Percentiles rank a stretch among this genome's conserved stretches.
Evolutionary conservation across 2,113 vertebrate species (phyloP).

Genomic region (Sigmodon hispidus): DNA sequence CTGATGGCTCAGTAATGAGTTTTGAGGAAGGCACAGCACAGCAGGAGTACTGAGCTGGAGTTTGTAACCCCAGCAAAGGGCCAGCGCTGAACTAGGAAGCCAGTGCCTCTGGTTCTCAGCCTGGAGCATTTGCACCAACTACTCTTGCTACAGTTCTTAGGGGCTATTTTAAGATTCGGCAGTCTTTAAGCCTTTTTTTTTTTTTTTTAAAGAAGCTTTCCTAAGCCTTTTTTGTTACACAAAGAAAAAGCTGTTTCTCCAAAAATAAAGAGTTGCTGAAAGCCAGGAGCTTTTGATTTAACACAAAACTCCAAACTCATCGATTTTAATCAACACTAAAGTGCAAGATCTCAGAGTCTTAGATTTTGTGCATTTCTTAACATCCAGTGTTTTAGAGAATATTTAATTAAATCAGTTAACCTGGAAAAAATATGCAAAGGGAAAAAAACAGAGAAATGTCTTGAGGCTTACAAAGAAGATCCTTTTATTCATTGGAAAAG

Average conservation of each 20-base stretch:
- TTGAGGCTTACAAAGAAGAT: slow-evolving; percentile 70
- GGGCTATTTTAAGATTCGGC: slow-evolving; percentile 73
- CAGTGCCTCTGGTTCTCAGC: not conserved
- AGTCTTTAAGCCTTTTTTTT: slow-evolving; percentile 43
- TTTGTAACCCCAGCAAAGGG: not conserved
- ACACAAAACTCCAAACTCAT: slow-evolving; percentile 77
- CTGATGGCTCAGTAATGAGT: not conserved
- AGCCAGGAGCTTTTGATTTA: slow-evolving; percentile 78
- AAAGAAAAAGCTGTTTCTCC: slow-evolving; percentile 77
- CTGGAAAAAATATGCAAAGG: slow-evolving; percentile 47
- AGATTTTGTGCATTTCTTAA: slow-evolving; percentile 72
- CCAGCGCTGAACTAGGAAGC: not conserved
- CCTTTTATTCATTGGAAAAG: slow-evolving; percentile 72
- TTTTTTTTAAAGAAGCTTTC: slow-evolving; percentile 67
- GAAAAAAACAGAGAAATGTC: slow-evolving; percentile 72
- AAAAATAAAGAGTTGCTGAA: slow-evolving; percentile 80
- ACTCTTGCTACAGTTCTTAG: slow-evolving; percentile 31
- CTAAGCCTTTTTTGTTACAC: slow-evolving; percentile 77
- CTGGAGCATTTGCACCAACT: slow-evolving; percentile 12
- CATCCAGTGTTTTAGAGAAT: slow-evolving; percentile 75
- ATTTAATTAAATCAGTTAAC: slow-evolving; percentile 79
- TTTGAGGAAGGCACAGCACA: not conserved
- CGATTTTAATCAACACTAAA: slow-evolving; percentile 78
- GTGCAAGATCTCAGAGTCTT: slow-evolving; percentile 68
- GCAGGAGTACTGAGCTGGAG: not conserved